phyloP scores from a whole-genome alignment of 2,888 invertebrate genomes.

The Dolichomitus sp. region DNA sequence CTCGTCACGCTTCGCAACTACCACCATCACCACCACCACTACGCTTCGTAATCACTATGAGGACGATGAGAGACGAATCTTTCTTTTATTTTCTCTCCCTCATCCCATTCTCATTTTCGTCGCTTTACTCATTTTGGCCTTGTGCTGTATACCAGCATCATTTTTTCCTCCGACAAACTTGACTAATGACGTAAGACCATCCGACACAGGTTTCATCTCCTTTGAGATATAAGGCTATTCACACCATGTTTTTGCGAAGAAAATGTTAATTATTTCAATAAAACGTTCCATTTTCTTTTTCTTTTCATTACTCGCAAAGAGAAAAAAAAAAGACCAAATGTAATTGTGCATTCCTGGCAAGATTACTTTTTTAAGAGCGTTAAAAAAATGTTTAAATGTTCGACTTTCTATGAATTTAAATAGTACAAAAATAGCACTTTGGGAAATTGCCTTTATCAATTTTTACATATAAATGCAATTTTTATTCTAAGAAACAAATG shows the following conservation, averaged over 20 bases:
- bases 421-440: too few relatives aligned
- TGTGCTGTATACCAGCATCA: constrained; percentile 16
- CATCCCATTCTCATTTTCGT: constrained; percentile 18
- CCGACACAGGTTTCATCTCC: background rate
- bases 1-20: constrained; percentile 70
- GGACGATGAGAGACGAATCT: constrained; percentile 59
- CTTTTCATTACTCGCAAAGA: background rate
- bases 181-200: constrained; percentile 17
- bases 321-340: background rate
- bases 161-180: constrained; percentile 4
- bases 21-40: constrained; percentile 63
- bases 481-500: too few relatives aligned
- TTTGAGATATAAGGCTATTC: background rate
- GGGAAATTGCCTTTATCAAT: too few relatives aligned
- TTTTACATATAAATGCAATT: too few relatives aligned
- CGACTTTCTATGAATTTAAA: too few relatives aligned
- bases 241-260: background rate
- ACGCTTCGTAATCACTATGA: constrained; percentile 50
- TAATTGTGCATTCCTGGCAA: background rate
- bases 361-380: too few relatives aligned
- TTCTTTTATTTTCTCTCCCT: constrained; percentile 22
- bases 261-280: background rate
- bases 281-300: background rate
- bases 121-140: constrained; percentile 11
- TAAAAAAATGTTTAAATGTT: too few relatives aligned